A percentile compares a stretch with the other conserved stretches of the same genome.
phyloP scores from a whole-genome alignment of 92 coral and sea anemone species.

The Porites lobata region DNA sequence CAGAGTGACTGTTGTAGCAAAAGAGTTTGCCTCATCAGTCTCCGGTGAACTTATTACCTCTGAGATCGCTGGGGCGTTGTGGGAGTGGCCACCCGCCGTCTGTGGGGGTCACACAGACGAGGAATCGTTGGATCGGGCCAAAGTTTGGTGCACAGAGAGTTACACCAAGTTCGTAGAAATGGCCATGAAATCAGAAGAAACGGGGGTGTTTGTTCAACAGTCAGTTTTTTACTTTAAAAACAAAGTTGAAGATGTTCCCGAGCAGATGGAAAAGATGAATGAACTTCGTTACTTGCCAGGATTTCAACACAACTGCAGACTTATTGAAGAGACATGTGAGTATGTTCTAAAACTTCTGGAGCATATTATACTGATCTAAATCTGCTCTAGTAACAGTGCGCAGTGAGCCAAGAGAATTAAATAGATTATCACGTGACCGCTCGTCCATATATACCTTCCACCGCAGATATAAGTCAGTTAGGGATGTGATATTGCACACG shows the following conservation, averaged over 20 bases:
- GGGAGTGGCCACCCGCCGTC: conserved; percentile 51
- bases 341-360: background rate
- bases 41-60: conserved; percentile 27
- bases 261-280: conserved; percentile 26
- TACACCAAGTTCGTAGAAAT: conserved; percentile 34
- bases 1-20: conserved; percentile 33
- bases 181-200: conserved; percentile 34
- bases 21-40: conserved; percentile 19
- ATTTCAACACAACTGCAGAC: conserved; percentile 17
- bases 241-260: conserved; percentile 30
- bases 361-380: no score
- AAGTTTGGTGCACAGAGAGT: conserved; percentile 43
- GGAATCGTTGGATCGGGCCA: conserved; percentile 23
- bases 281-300: conserved; percentile 43
- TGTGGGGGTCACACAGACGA: conserved; percentile 2
- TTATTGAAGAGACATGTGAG: conserved; percentile 33
- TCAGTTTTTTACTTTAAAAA: conserved; percentile 41
- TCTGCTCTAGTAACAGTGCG: no score
- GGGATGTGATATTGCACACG: no score
- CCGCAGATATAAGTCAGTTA: no score
- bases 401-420: no score
- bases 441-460: no score
- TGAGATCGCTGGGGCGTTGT: conserved; percentile 44
- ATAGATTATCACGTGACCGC: no score
- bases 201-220: conserved; percentile 27